Conservation (phyloP, 1,140 invertebrate genomes). For the Macrosteles quadrilineatus region DNA sequence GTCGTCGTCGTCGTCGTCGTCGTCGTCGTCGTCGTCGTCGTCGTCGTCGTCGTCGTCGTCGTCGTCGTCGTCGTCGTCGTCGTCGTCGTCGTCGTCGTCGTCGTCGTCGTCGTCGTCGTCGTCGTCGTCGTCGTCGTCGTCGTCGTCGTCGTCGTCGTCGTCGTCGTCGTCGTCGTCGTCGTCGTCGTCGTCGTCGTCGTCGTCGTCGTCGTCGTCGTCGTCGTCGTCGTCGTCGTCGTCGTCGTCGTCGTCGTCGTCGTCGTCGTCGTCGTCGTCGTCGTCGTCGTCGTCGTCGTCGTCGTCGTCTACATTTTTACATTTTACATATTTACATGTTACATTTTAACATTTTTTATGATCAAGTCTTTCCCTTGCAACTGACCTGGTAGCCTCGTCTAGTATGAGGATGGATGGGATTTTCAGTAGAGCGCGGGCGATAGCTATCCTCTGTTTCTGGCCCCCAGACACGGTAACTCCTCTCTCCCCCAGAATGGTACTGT, state of each 20-base stretch:
- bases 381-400: too few species aligned
- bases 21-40: neutral
- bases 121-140: neutral
- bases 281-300: too few species aligned
- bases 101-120: neutral
- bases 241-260: neutral
- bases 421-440: too few species aligned
- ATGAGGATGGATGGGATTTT: too few species aligned
- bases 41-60: neutral
- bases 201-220: neutral
- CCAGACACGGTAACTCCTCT: too few species aligned
- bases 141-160: conserved; percentile 2
- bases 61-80: neutral
- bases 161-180: neutral
- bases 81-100: neutral
- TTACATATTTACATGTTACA: too few species aligned
- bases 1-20: neutral
- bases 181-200: neutral
- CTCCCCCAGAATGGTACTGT: too few species aligned
- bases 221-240: neutral
- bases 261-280: neutral
- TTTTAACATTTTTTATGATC: too few species aligned
- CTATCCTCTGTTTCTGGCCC: too few species aligned
- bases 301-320: too few species aligned
- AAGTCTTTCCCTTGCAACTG: too few species aligned